Conservation (phyloP, 1,140 invertebrate genomes). For the Druon quercuslanigerum region DNA sequence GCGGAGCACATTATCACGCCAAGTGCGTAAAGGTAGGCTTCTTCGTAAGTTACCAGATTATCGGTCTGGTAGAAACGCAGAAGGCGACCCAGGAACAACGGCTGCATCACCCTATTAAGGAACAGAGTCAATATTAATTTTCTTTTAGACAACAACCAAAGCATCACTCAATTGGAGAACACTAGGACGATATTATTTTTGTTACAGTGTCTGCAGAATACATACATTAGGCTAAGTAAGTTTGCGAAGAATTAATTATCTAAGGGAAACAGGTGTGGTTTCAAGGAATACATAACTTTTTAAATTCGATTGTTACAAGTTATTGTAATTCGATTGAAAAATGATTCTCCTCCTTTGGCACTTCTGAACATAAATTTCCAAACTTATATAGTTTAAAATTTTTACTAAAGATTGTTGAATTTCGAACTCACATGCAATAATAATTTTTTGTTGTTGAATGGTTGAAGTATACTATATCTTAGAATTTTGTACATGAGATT, state of each 20-base stretch:
- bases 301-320: neutral
- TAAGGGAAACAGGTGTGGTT: neutral
- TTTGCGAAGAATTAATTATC: neutral
- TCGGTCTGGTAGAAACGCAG: constrained; percentile 79
- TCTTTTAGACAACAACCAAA: neutral
- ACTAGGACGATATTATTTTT: neutral
- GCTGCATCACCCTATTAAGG: constrained; percentile 80
- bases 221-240: neutral
- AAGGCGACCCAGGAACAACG: constrained; percentile 81
- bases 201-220: neutral
- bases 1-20: constrained; percentile 82
- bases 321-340: no score
- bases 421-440: no score
- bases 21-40: constrained; percentile 82
- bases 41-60: constrained; percentile 66
- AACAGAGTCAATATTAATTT: neutral
- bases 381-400: neutral
- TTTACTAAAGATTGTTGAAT: no score
- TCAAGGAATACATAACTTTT: neutral
- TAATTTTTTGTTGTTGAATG: no score
- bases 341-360: no score
- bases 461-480: no score
- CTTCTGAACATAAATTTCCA: neutral
- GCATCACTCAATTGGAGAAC: neutral
- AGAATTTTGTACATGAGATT: no score